phyloP scores from a whole-genome alignment of 2,797 vertebrate species.

The Tadarida brasiliensis region DNA sequence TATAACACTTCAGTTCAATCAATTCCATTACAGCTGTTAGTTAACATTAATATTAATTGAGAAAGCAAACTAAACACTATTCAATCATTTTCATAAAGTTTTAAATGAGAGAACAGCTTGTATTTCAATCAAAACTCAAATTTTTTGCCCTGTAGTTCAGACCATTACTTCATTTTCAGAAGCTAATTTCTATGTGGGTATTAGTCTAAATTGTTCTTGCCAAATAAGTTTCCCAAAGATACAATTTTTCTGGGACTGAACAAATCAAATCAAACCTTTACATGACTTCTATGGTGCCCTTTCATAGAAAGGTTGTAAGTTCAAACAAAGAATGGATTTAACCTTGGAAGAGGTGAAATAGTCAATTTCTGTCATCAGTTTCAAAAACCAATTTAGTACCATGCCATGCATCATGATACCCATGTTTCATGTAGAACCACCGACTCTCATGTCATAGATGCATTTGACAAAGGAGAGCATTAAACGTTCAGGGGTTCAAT shows the following conservation, averaged over 20 bases:
- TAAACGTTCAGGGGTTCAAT: neutral
- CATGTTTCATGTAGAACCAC: neutral
- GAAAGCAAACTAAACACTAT: neutral
- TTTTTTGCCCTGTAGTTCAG: neutral
- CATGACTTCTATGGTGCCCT: neutral
- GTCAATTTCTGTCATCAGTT: neutral
- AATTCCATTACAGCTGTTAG: neutral
- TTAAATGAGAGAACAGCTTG: neutral
- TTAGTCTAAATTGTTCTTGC: neutral
- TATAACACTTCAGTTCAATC: neutral
- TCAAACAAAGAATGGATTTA: neutral
- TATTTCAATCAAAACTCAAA: neutral
- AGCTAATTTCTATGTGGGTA: neutral
- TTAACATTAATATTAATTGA: neutral
- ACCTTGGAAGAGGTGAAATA: neutral
- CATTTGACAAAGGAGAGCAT: neutral
- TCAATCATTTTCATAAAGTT: neutral
- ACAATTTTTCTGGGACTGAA: neutral
- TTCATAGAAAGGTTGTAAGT: neutral
- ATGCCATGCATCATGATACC: neutral
- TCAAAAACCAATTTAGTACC: neutral
- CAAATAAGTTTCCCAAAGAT: neutral
- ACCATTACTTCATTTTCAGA: neutral
- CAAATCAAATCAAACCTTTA: neutral
- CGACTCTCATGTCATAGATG: neutral